Conservation (phyloP, 2,113 vertebrate genomes). For the Plecotus auritus region DNA sequence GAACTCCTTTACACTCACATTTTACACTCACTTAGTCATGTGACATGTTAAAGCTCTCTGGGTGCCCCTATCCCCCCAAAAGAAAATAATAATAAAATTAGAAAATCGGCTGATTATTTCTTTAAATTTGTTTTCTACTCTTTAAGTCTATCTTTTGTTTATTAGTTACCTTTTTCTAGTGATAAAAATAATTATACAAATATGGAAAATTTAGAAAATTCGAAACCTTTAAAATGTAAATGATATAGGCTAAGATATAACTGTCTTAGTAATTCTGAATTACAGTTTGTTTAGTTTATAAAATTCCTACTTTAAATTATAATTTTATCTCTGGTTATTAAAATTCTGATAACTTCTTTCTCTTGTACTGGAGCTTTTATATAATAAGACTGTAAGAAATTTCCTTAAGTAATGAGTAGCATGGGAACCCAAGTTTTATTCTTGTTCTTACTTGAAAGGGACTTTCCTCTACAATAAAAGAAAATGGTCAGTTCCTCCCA, state of each 20-base stretch:
- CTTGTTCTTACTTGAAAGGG: not conserved
- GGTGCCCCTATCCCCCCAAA: not conserved
- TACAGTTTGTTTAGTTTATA: not conserved
- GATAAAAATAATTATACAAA: not conserved
- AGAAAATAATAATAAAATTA: not conserved
- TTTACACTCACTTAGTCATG: not conserved
- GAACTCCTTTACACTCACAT: not conserved
- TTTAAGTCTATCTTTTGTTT: not conserved
- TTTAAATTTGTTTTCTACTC: not conserved
- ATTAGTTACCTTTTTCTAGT: not conserved
- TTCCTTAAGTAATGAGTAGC: not conserved
- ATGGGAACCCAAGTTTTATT: not conserved
- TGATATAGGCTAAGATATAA: not conserved
- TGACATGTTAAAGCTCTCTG: not conserved
- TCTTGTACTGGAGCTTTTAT: not conserved
- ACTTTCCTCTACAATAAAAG: not conserved
- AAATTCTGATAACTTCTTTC: slow-evolving; percentile 7
- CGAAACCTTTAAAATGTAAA: slow-evolving; percentile 7
- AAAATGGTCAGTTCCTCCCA: not conserved
- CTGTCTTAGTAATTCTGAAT: not conserved
- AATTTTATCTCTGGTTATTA: not conserved
- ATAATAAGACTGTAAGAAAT: not conserved
- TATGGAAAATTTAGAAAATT: slow-evolving; percentile 7
- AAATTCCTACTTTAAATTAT: not conserved
- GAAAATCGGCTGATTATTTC: not conserved